Percentiles rank a stretch among this genome's conserved stretches.
Conservation (phyloP, 2,888 invertebrate genomes). For the Cerceris ruficornis region DNA sequence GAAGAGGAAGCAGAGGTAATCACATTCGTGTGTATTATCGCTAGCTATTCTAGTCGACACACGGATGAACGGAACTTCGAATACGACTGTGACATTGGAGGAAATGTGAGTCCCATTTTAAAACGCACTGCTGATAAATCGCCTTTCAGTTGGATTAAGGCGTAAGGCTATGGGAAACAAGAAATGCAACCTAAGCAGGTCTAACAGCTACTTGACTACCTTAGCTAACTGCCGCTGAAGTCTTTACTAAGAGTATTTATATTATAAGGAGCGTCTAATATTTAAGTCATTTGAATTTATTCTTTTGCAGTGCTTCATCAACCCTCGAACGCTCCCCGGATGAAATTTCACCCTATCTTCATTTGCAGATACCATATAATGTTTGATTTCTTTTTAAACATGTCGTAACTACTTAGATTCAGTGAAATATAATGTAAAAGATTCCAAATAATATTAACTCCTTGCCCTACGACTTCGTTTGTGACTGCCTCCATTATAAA, state of each 20-base stretch:
- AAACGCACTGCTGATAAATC: conserved; percentile 14
- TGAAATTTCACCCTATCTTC: no score
- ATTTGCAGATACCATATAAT: no score
- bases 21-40: conserved; percentile 6
- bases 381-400: no score
- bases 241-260: neutral
- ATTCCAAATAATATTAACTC: no score
- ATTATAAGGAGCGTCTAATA: neutral
- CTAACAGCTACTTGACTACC: conserved; percentile 6
- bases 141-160: conserved; percentile 13
- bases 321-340: no score
- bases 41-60: neutral
- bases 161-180: conserved; percentile 3
- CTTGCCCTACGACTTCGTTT: no score
- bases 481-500: no score
- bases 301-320: no score
- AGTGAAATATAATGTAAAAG: no score
- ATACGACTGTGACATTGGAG: conserved; percentile 10
- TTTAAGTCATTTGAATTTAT: neutral
- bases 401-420: no score
- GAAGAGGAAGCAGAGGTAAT: conserved; percentile 18
- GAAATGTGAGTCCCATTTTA: conserved; percentile 21
- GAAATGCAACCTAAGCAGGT: conserved; percentile 9
- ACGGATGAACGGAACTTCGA: conserved; percentile 10
- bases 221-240: neutral